These are phyloP conservation scores for Euzophera pinguis DNA, from an alignment of 2,888 invertebrate genomes.

Conservation along the genomic window DNA sequence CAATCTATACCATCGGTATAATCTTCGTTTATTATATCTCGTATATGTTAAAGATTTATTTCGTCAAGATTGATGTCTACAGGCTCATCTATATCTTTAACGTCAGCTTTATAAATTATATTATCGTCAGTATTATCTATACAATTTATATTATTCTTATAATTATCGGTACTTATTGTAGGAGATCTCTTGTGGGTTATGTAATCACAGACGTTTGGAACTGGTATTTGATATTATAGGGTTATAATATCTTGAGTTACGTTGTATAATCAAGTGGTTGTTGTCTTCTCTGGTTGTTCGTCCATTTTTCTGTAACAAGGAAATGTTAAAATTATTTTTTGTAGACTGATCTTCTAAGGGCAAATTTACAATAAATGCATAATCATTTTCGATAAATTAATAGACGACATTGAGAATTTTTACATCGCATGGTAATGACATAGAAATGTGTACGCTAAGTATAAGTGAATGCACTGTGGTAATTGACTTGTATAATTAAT, in stretches of 20 bases:
- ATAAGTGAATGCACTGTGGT: no score
- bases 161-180: conserved; percentile 9
- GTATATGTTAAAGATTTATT: background rate
- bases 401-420: no score
- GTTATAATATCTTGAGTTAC: conserved; percentile 14
- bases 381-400: no score
- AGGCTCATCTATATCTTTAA: conserved; percentile 1
- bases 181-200: conserved; percentile 22
- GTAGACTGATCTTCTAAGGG: no score
- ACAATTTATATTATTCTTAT: background rate
- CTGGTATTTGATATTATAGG: conserved; percentile 19
- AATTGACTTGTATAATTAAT: no score
- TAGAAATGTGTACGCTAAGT: no score
- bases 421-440: no score
- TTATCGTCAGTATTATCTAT: conserved; percentile 2
- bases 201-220: conserved; percentile 27
- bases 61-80: background rate
- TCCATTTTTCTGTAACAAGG: conserved; percentile 63
- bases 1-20: background rate
- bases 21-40: background rate
- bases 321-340: conserved; percentile 8
- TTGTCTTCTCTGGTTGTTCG: conserved; percentile 26
- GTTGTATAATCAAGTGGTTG: conserved; percentile 10
- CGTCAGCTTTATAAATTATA: background rate
- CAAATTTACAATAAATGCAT: no score